Evolutionary conservation across 1,140 invertebrate genomes (phyloP), one percentile per base, ranked within the genome.

Genomic region (Papilio polyxenes): DNA sequence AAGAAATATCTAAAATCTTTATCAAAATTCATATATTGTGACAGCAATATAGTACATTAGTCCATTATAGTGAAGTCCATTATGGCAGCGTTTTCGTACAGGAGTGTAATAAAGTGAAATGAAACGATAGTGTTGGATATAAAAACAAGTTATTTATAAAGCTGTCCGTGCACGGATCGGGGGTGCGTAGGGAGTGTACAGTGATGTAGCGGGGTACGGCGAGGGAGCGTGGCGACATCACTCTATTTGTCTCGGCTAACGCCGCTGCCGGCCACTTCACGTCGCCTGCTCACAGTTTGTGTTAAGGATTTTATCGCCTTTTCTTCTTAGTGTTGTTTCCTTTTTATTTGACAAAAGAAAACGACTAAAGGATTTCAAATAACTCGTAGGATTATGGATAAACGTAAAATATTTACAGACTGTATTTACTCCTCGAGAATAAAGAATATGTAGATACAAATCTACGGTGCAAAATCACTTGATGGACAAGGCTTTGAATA

Each of bases 161-260:
- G 86, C 87, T 89, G 85, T 88, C 87, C 83, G 81, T 82, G 82
- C 78, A 84, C 79, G 85, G 82, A 75, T 80, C 83, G 83, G 80
- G 83, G 86, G 65, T 53, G n/a, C 17, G n/a, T n/a, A n/a, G 9
- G 56, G 56, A 17, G 56, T 59, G 56, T 59, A 59, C 83, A 82
- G 78, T 82, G 86, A 23, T 37, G 65, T 37, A 13, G 62, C 62
- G 62, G 62, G 62, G 62, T 65, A 20, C 7, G n/a, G 56, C 56
- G 74, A 44, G 40, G 40, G 74, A 4, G 17, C 87, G 84, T 85
- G 86, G 84, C 89, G 88, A 86, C 85, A 86, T 88, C 89, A 87
- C 85, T 89, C 89, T 90, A 92, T 92, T 92, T 92, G 90, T 91
- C 89, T 90, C 87, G 82, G 81, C 84, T 85, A 87, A 89, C 88